Evolutionary conservation across 2,888 invertebrate species (phyloP).

Genomic region (Oxystoma pomonae): DNA sequence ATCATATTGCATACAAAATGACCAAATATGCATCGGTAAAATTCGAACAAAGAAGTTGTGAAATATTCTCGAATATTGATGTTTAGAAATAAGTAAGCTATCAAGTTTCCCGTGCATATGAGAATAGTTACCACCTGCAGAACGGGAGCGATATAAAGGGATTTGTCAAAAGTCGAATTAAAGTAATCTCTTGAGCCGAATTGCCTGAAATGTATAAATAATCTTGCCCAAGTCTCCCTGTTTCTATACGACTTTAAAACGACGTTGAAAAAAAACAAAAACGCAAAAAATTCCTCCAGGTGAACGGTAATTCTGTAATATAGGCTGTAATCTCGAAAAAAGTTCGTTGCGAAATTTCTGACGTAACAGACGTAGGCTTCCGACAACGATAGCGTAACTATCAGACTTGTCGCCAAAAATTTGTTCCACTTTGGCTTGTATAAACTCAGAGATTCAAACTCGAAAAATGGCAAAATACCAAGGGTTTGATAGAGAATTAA

Average conservation of each 20-base stretch:
- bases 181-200: background rate
- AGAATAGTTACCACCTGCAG: too few relatives aligned
- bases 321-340: background rate
- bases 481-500: background rate
- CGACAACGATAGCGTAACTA: background rate
- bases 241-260: background rate
- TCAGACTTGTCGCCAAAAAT: background rate
- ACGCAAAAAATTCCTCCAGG: background rate
- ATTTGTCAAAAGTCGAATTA: background rate
- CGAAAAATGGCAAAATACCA: background rate
- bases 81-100: too few relatives aligned
- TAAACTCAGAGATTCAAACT: background rate
- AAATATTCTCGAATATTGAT: too few relatives aligned
- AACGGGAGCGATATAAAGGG: too few relatives aligned
- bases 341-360: background rate
- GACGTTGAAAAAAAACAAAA: background rate
- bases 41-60: too few relatives aligned
- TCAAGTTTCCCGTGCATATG: too few relatives aligned
- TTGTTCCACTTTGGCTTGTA: background rate
- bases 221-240: background rate
- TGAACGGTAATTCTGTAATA: background rate
- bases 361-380: background rate
- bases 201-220: background rate
- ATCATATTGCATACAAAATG: background rate
- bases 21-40: background rate